These are phyloP conservation scores for Aphelinus certus DNA, from an alignment of 1,140 invertebrate genomes.

Conservation along the genomic window DNA sequence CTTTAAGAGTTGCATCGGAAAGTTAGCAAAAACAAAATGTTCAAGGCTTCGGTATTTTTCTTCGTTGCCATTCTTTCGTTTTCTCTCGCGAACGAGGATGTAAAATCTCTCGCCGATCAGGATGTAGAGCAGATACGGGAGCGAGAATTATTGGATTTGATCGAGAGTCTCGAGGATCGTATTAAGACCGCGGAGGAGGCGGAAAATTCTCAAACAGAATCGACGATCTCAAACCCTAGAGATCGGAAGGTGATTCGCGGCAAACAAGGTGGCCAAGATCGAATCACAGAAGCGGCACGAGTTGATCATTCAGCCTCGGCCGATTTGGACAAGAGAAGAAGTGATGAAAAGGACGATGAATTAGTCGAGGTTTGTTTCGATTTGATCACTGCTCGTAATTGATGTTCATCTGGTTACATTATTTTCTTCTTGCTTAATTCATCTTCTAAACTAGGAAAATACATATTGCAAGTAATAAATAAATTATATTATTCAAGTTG, in stretches of 20 bases:
- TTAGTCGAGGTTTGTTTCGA: slow-evolving; percentile 12
- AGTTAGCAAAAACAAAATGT: too few species aligned
- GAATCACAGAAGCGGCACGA: too few species aligned
- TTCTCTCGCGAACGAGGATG: not conserved
- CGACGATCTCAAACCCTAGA: not conserved
- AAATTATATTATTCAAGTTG: too few species aligned
- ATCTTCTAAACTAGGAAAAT: too few species aligned
- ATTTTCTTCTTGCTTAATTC: too few species aligned
- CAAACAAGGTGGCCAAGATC: too few species aligned
- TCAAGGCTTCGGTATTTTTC: not conserved
- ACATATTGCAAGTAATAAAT: too few species aligned
- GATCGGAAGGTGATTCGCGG: not conserved
- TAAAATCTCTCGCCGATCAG: not conserved
- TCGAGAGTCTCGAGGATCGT: slow-evolving; percentile 22
- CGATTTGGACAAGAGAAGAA: not conserved
- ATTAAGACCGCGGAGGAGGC: not conserved
- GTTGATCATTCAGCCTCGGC: too few species aligned
- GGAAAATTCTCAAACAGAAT: not conserved
- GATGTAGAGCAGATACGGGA: not conserved
- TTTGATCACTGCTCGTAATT: not conserved
- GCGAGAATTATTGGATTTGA: slow-evolving; percentile 6
- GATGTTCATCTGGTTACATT: too few species aligned
- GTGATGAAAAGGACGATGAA: not conserved
- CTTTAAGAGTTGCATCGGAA: too few species aligned
- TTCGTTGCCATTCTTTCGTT: not conserved